Percentiles rank a stretch among this genome's conserved stretches.
These are phyloP conservation scores for Luperina testacea DNA, from an alignment of 2,888 invertebrate genomes.

Conservation along the genomic window DNA sequence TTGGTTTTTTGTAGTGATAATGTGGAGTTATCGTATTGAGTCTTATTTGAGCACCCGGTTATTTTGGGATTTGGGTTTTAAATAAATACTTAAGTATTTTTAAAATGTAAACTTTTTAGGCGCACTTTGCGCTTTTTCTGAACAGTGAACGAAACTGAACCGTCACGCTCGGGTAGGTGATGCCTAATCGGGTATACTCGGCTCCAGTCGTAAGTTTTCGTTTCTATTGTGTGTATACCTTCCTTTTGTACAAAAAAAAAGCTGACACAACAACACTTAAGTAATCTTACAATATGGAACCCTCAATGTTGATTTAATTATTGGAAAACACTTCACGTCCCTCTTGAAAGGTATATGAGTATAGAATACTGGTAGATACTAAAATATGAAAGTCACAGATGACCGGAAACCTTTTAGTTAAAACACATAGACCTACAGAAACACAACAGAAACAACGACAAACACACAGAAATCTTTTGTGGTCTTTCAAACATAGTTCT, in stretches of 20 bases:
- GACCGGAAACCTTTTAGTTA: neutral
- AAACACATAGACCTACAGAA: neutral
- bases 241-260: constrained; percentile 1
- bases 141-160: neutral
- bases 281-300: constrained; percentile 14
- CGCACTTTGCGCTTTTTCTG: neutral
- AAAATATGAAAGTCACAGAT: neutral
- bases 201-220: neutral
- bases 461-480: too few species aligned
- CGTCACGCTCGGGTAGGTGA: neutral
- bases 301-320: constrained; percentile 43
- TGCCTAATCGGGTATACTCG: neutral
- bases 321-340: constrained; percentile 41
- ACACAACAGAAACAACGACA: neutral
- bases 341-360: constrained; percentile 7
- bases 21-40: neutral
- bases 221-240: neutral
- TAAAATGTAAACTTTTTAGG: neutral
- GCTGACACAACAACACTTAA: constrained; percentile 20
- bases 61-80: neutral
- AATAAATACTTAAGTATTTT: neutral
- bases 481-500: neutral
- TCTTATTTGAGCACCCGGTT: neutral
- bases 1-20: constrained; percentile 25
- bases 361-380: neutral